Evolutionary conservation across 2,888 invertebrate genomes (phyloP), one percentile per base, ranked within the genome.

Genomic region (Harpagoxenus sublaevis): DNA sequence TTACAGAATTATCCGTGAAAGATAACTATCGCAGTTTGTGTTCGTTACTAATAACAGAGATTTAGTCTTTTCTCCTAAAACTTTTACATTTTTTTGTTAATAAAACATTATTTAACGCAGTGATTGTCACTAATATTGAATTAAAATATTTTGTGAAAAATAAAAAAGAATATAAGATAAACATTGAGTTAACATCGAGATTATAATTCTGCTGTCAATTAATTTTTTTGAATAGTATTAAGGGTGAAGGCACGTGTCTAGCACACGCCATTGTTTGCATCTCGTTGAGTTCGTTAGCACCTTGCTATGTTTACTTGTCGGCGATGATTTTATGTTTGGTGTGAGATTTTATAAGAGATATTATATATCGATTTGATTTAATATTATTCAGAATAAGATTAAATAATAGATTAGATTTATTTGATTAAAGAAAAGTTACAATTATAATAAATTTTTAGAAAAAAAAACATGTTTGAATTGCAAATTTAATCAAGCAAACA

Each of bases 231-330:
- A 42, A 70, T 87, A 88, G 75, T 83, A 83, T 86, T 62, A 84
- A 79, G 84, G 84, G 74, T 86, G 83, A 81, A 85, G 83, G 79
- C 89, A 88, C 90, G 91, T 91, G 91, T 87, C 90, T 63, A 87
- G 74, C 92, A 89, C 91, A 91, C 89, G 92, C 83, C 89, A 31
- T 60, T 93, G 90, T 93, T 93, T 93, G 90, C 91, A 89, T 91
- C 88, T 91, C 88, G 87, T 91, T 91, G 87, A 83, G 53, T 87
- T 87, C 57, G 79, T 84, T 86, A 73, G 75, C 60, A 83, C 51
- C 70, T 45, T 60, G 57, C 70, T 48, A 57, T 53, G 60, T 35
- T 18, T 71, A 62, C 71, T 48, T 60, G 45, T 57, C 23, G 12
- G 15, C 60, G 48, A 3, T 81, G 73, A 81, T 62, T 73, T 48